Evolutionary conservation across 1,140 invertebrate genomes (phyloP), one percentile per base, ranked within the genome.

Genomic region (Drosophila sp.): DNA sequence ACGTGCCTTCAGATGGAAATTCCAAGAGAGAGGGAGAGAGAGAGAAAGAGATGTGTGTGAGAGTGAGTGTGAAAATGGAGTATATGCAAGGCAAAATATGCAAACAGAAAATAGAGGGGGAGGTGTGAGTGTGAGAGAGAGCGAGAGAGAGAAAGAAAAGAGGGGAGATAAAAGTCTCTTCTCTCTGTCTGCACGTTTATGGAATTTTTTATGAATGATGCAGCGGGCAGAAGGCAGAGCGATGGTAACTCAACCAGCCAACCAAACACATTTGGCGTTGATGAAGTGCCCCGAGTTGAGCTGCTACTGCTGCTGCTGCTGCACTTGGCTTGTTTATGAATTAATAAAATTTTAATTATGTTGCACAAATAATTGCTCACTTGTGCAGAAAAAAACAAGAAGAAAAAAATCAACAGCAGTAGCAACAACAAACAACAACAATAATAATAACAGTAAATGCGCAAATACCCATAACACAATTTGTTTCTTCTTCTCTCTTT

Each of bases 291-390:
- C 61, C 60, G 66, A 66, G 61, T 72, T 60, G 58, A 70, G 60
- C 70, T 70, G 65, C 3, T 38, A 10, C 66, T 38, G 35, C 66
- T 74, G 67, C 23, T 41, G 33, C 25, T 54, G 40, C 25, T 27
- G 32, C 11, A 56, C 66, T 64, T 57, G 44, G 44, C 35, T 84
- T 84, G 81, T 85, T 85, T 84, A 85, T 84, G 80, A 84, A 84
- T 84, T 84, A 83, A 84, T 83, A 84, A 83, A 79, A 84, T 80
- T 84, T 85, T 85, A 80, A 84, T 84, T 84, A 84, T 84, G 80
- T 84, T 84, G 80, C 80, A 84, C 76, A 84, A 83, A 80, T 83
- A 84, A 83, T 84, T 83, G 80, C 76, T 72, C 80, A 76, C 76
- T 84, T 85, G 81, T 80, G 80, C 76, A 70, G 73, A 79, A 76